These are phyloP conservation scores for Ochotona princeps DNA, from an alignment of 2,113 vertebrate species.

Conservation along the genomic window DNA sequence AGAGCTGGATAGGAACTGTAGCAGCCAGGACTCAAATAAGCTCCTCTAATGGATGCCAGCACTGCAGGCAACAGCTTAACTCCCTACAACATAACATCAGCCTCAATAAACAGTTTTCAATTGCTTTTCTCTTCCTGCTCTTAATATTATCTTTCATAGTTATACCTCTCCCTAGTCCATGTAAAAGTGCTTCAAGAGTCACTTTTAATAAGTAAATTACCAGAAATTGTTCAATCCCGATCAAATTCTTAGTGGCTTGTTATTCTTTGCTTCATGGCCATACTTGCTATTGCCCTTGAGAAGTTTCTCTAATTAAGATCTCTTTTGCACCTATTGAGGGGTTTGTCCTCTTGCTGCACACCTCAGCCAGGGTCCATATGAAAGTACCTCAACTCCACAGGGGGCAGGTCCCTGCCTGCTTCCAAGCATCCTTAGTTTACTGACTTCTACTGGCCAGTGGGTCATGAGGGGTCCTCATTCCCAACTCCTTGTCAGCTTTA, in stretches of 20 bases:
- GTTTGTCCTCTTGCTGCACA: not conserved
- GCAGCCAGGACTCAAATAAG: too few species aligned
- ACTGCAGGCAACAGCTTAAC: too few species aligned
- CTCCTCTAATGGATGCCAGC: too few species aligned
- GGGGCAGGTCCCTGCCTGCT: not conserved
- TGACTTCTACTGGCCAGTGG: not conserved
- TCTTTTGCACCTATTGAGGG: not conserved
- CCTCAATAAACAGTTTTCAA: not conserved
- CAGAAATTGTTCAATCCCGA: conserved; percentile 1
- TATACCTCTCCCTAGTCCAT: not conserved
- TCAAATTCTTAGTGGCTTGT: not conserved
- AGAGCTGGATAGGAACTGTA: too few species aligned
- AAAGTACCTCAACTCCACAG: too few species aligned
- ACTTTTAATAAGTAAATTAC: not conserved
- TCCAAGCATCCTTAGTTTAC: too few species aligned
- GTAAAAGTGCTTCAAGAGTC: not conserved
- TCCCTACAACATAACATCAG: too few species aligned
- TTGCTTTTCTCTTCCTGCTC: not conserved
- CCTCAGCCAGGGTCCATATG: not conserved
- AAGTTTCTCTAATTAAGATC: not conserved
- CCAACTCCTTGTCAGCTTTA: not conserved
- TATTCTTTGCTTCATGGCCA: not conserved
- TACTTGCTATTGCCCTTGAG: not conserved
- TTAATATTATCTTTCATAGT: not conserved
- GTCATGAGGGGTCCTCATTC: not conserved